phyloP scores from a whole-genome alignment of 2,797 vertebrate species.

The Otus scops region DNA sequence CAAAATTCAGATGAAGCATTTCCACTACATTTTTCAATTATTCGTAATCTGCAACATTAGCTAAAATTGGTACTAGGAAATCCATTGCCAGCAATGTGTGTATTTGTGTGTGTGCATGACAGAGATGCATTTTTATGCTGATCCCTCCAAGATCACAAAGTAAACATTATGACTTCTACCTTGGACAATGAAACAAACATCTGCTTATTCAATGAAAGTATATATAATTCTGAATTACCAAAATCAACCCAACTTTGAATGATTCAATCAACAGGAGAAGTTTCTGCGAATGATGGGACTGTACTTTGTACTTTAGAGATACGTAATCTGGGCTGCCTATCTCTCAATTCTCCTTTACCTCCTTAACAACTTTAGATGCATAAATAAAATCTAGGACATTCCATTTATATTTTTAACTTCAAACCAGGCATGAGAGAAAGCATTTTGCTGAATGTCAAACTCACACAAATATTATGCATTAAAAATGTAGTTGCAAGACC shows the following conservation, averaged over 20 bases:
- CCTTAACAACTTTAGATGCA: slow-evolving; percentile 38
- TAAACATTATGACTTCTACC: neutral
- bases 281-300: neutral
- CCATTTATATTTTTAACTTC: slow-evolving; percentile 59
- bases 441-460: slow-evolving; percentile 58
- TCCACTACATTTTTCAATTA: slow-evolving; percentile 20
- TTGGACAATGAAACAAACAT: slow-evolving; percentile 31
- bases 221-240: neutral
- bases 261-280: neutral
- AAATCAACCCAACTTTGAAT: neutral
- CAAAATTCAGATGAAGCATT: slow-evolving; percentile 31
- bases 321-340: neutral
- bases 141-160: neutral
- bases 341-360: slow-evolving; percentile 24
- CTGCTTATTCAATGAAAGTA: neutral
- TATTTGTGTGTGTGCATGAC: neutral
- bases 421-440: slow-evolving; percentile 48
- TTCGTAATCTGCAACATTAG: neutral
- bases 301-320: slow-evolving; percentile 3
- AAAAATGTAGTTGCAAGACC: slow-evolving; percentile 42
- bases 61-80: slow-evolving; percentile 34
- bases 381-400: slow-evolving; percentile 57
- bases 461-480: slow-evolving; percentile 33
- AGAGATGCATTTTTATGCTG: neutral
- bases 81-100: neutral